These are phyloP conservation scores for Herpetotheres cachinnans DNA, from an alignment of 2,113 vertebrate genomes.

Conservation along the genomic window DNA sequence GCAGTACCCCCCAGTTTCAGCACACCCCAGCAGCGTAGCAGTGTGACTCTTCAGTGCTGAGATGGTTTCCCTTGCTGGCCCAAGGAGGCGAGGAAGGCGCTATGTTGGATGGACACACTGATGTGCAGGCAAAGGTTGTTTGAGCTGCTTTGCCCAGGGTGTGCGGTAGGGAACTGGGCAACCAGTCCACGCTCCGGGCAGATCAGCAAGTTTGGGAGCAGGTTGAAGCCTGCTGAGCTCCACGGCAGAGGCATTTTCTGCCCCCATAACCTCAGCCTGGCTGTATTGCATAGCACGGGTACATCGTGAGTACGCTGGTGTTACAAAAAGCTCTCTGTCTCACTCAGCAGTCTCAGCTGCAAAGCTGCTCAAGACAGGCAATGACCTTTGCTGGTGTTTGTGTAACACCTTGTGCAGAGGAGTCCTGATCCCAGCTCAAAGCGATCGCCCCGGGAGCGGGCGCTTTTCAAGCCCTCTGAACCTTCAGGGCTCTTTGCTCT, in stretches of 20 bases:
- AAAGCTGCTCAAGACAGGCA: background rate
- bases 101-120: rapidly evolving
- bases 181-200: background rate
- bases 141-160: background rate
- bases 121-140: background rate
- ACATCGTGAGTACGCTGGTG: background rate
- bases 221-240: background rate
- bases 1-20: background rate
- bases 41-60: background rate
- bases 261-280: background rate
- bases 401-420: background rate
- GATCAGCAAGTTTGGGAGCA: background rate
- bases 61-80: background rate
- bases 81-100: background rate
- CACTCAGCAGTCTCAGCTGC: rapidly evolving
- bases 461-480: background rate
- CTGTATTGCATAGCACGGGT: background rate
- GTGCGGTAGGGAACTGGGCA: background rate
- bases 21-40: background rate
- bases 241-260: background rate
- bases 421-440: background rate
- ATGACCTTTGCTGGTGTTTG: background rate
- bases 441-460: rapidly evolving
- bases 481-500: background rate
- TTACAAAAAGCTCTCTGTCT: background rate